These are phyloP conservation scores for Thripadectes ignobilis DNA, from an alignment of 2,797 vertebrate genomes.

Conservation along the genomic window DNA sequence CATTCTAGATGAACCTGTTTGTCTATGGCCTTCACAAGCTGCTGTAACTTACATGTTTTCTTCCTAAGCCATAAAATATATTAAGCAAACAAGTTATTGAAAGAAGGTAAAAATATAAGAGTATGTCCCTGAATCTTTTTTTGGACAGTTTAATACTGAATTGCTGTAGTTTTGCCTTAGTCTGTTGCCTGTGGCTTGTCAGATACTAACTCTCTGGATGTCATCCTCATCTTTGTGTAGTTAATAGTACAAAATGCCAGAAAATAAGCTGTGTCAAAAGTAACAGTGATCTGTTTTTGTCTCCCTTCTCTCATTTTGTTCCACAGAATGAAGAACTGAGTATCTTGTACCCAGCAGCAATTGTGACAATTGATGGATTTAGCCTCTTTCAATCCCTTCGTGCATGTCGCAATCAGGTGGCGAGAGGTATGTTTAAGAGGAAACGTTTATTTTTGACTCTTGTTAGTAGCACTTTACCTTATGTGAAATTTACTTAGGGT, in stretches of 20 bases:
- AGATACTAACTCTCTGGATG: neutral
- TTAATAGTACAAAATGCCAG: neutral
- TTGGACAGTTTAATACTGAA: neutral
- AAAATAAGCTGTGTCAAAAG: neutral
- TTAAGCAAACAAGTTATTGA: neutral
- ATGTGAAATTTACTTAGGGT: neutral
- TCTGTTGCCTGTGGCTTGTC: neutral
- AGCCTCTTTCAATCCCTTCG: slow-evolving; percentile 98
- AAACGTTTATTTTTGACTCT: neutral
- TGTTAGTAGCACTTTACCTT: neutral
- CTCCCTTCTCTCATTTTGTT: neutral
- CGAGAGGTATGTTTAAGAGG: slow-evolving; percentile 84
- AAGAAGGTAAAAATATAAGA: neutral
- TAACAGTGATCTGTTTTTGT: neutral
- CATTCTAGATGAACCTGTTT: neutral
- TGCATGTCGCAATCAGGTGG: slow-evolving; percentile 97
- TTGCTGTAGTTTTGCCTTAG: neutral
- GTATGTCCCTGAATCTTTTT: neutral
- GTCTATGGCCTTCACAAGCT: neutral
- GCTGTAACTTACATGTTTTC: neutral
- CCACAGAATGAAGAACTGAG: slow-evolving; percentile 95
- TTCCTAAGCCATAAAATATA: neutral
- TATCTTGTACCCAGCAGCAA: slow-evolving; percentile 91
- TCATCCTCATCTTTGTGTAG: neutral
- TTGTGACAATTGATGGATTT: slow-evolving; percentile 98